Evolutionary conservation across 2,113 vertebrate species (phyloP).

Genomic region (Beaufortia kweichowensis): DNA sequence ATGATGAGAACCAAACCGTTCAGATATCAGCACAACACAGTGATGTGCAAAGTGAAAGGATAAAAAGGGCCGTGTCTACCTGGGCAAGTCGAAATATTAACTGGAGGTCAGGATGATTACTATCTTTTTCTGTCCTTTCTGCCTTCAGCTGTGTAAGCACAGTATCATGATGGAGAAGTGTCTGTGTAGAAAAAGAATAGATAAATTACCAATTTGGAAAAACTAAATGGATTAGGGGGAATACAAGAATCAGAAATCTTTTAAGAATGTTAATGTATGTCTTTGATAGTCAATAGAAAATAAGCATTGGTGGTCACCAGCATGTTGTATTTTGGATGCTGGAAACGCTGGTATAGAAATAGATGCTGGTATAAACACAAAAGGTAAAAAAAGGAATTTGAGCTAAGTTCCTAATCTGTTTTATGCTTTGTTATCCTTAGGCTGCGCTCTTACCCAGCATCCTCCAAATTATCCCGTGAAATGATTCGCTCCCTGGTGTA

Average conservation of each 20-base stretch:
- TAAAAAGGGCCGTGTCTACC: conserved; percentile 49
- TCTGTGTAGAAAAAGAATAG: neutral
- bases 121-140: neutral
- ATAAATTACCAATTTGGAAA: too few relatives aligned
- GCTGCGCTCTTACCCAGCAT: conserved; percentile 65
- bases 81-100: conserved; percentile 74
- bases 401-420: neutral
- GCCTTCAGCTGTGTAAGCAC: neutral
- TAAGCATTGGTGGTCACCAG: too few relatives aligned
- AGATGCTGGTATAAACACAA: too few relatives aligned
- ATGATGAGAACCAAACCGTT: conserved; percentile 51
- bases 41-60: conserved; percentile 41
- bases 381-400: too few relatives aligned
- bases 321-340: too few relatives aligned
- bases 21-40: neutral
- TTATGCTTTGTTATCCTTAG: conserved; percentile 49
- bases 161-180: neutral
- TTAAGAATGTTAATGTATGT: too few relatives aligned
- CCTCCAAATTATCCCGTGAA: conserved; percentile 66
- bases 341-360: too few relatives aligned
- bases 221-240: too few relatives aligned
- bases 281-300: too few relatives aligned
- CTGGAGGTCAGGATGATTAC: conserved; percentile 70
- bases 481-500: conserved; percentile 71
- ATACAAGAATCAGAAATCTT: too few relatives aligned